Base-by-base conservation (phyloP, 2,797 vertebrate genomes). In the Chiloscyllium punctatum region DNA sequence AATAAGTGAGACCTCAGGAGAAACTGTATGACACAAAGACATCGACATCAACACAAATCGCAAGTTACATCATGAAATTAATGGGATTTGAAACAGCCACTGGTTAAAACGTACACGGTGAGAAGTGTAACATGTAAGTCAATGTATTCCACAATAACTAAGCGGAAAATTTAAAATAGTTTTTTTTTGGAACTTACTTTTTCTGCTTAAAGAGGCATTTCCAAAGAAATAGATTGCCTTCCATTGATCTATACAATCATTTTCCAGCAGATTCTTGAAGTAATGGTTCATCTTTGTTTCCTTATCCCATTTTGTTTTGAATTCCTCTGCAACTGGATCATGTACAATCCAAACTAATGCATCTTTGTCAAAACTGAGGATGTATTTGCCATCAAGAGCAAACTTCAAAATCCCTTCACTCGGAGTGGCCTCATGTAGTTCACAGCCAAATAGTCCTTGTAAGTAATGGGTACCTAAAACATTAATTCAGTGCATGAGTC, bases 391-490 rank as follows among this genome's bases (percentile, higher is more conserved):
- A 51, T 90, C 87, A 30, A 4, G 18, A 62, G 87, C 87, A 1
- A 90, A 62, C 53, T 91, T 91, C 88, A 91, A 4, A 21, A 91
- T 23, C 88, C 88, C 88, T n/a, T 18, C 6, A 18, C 2, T 91
- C 6, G 88, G 57, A 37, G n/a, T 91, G 30, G 6, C 1, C 37
- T 62, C 88, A 37, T 37, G n/a, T n/a, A 91, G 30, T 33, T 68
- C 16, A 91, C 88, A 91, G n/a, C 88, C 88, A 91, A 91, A 91
- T 33, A 66, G 33, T 37, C 88, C 88, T 91, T 91, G 88, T 18
- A 68, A 0, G 33, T 68, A 91, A 3, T 91, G 88, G n/a, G 6
- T 37, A 25, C 18, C 88, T 91, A 27, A n/a, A 91, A 91, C 5
- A 68, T 11, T 27, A n/a, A 90, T 62, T 37, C 7, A 91, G 33